phyloP scores from a whole-genome alignment of 35 echinoderm and acorn worm species.

The Lytechinus variegatus region DNA sequence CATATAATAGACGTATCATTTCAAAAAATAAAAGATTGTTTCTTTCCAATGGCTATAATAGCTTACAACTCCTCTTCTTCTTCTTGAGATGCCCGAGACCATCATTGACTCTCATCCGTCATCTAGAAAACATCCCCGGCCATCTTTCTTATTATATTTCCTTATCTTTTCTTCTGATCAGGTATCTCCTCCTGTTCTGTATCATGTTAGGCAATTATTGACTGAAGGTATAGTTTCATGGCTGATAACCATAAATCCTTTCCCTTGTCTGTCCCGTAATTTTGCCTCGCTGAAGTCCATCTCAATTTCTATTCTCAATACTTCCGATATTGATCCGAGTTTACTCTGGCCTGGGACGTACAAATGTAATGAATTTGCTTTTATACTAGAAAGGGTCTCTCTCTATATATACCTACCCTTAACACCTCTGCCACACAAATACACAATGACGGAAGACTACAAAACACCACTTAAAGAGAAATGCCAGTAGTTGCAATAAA shows the following conservation, averaged over 20 bases:
- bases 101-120: constrained; percentile 32
- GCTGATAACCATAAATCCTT: neutral
- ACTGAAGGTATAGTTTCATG: constrained; percentile 21
- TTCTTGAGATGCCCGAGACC: neutral
- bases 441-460: no score
- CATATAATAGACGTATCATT: constrained; percentile 55
- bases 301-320: neutral
- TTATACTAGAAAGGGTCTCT: neutral
- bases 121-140: constrained; percentile 41
- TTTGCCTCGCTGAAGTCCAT: neutral
- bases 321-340: neutral
- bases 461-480: no score
- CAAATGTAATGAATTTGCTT: neutral
- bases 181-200: constrained; percentile 19
- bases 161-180: neutral
- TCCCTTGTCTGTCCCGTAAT: neutral
- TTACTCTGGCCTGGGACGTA: neutral
- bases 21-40: constrained; percentile 23
- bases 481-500: no score
- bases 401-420: neutral
- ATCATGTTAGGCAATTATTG: constrained; percentile 48
- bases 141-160: constrained; percentile 16
- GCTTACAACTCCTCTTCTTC: neutral
- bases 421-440: neutral
- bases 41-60: neutral